These are phyloP conservation scores for Ctenicera cuprea DNA, from an alignment of 2,888 invertebrate genomes.

Conservation along the genomic window DNA sequence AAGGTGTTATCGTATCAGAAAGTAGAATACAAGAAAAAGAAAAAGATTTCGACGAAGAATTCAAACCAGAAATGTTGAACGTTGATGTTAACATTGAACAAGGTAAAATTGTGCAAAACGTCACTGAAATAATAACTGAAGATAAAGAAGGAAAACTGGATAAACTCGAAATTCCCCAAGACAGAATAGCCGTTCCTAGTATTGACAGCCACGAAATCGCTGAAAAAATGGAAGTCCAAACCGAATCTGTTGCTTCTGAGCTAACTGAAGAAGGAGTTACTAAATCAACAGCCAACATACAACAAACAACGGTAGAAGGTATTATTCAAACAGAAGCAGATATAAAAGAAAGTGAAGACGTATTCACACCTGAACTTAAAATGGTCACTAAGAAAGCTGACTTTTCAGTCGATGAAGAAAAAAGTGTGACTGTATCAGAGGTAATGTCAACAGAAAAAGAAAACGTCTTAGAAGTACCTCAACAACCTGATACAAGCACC, in stretches of 20 bases:
- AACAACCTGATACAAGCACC: conserved; percentile 64
- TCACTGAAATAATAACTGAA: conserved; percentile 65
- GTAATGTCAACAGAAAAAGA: conserved; percentile 74
- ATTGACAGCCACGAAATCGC: conserved; percentile 71
- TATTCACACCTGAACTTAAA: conserved; percentile 40
- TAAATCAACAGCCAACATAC: conserved; percentile 64
- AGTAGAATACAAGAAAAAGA: conserved; percentile 74
- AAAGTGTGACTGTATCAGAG: conserved; percentile 70
- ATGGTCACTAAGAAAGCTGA: conserved; percentile 68
- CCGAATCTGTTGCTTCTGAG: conserved; percentile 27
- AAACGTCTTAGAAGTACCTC: conserved; percentile 66
- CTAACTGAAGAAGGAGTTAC: conserved; percentile 60
- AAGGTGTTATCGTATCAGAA: conserved; percentile 73
- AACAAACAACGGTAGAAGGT: conserved; percentile 61
- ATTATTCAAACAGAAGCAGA: conserved; percentile 65
- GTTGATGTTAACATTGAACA: conserved; percentile 73
- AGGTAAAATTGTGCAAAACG: conserved; percentile 72
- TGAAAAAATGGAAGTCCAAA: conserved; percentile 61
- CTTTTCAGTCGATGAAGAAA: conserved; percentile 70
- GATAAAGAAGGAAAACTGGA: conserved; percentile 67
- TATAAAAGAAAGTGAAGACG: conserved; percentile 68
- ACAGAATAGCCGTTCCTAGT: conserved; percentile 68
- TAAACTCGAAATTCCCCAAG: conserved; percentile 59
- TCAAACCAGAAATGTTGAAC: conserved; percentile 73
- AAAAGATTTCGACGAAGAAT: conserved; percentile 70